Evolutionary conservation across 2,888 invertebrate genomes (phyloP).

Genomic region (Hirtodrosophila cameraria): DNA sequence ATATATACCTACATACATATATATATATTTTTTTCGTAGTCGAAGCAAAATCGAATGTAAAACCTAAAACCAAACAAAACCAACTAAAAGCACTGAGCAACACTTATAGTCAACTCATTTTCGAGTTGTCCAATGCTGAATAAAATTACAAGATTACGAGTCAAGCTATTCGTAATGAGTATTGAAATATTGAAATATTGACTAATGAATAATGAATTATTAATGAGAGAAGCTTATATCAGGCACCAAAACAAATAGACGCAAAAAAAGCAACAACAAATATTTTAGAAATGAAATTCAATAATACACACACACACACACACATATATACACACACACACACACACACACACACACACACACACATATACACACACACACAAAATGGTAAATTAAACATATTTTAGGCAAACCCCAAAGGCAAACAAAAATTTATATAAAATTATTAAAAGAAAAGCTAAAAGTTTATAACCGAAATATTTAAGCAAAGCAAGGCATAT

Average conservation of each 20-base stretch:
- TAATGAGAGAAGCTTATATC: constrained; percentile 62
- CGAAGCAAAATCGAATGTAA: constrained; percentile 44
- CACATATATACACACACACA: constrained; percentile 42
- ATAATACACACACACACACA: constrained; percentile 39
- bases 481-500: constrained; percentile 89
- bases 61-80: constrained; percentile 33
- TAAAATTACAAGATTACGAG: constrained; percentile 55
- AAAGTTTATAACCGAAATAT: constrained; percentile 61
- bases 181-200: no score
- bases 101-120: constrained; percentile 65
- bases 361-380: constrained; percentile 24
- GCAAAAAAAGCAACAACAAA: constrained; percentile 49
- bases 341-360: constrained; percentile 16
- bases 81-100: constrained; percentile 63
- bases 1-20: constrained; percentile 19
- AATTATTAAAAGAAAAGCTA: constrained; percentile 60
- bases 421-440: constrained; percentile 65
- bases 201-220: constrained; percentile 38
- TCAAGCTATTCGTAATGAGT: constrained; percentile 41
- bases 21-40: constrained; percentile 48
- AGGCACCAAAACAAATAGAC: constrained; percentile 57
- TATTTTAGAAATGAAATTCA: constrained; percentile 58
- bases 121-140: constrained; percentile 72
- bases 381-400: constrained; percentile 56
- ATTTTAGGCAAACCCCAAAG: constrained; percentile 81